Percentiles rank a stretch among this genome's conserved stretches.
Evolutionary conservation across 2,797 vertebrate genomes (phyloP).

Genomic region (Chloroceryle amazona): DNA sequence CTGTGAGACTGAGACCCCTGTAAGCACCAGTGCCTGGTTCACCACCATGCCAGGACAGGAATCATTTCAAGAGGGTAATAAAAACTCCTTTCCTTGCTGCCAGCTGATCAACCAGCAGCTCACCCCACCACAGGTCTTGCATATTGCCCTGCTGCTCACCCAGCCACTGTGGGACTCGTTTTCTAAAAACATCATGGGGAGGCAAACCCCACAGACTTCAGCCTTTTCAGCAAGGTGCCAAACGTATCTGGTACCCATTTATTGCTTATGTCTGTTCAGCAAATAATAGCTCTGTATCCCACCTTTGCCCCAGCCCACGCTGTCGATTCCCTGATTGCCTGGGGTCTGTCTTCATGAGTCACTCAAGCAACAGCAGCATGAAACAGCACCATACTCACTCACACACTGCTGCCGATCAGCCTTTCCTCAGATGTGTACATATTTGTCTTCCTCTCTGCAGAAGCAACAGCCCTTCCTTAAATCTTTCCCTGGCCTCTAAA

Average conservation of each 20-base stretch:
- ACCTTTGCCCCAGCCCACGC: neutral
- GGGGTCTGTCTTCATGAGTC: neutral
- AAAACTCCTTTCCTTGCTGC: neutral
- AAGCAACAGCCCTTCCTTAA: neutral
- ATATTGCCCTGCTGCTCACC: neutral
- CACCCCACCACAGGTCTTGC: neutral
- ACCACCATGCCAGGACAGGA: rapidly evolving
- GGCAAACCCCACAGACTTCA: neutral
- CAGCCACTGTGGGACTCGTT: neutral
- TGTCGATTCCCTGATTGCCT: rapidly evolving
- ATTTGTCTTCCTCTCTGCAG: neutral
- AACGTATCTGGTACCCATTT: neutral
- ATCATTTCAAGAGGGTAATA: neutral
- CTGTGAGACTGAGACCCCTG: neutral
- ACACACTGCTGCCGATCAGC: neutral
- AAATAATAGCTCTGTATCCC: neutral
- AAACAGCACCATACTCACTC: rapidly evolving
- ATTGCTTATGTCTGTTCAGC: rapidly evolving
- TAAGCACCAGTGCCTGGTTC: neutral
- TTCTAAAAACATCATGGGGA: neutral
- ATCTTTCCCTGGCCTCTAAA: neutral
- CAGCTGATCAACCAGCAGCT: neutral
- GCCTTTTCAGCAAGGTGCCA: neutral
- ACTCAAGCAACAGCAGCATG: neutral
- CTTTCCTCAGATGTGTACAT: rapidly evolving